Conservation (phyloP, 1,140 invertebrate genomes). For the Orius insidiosus region DNA sequence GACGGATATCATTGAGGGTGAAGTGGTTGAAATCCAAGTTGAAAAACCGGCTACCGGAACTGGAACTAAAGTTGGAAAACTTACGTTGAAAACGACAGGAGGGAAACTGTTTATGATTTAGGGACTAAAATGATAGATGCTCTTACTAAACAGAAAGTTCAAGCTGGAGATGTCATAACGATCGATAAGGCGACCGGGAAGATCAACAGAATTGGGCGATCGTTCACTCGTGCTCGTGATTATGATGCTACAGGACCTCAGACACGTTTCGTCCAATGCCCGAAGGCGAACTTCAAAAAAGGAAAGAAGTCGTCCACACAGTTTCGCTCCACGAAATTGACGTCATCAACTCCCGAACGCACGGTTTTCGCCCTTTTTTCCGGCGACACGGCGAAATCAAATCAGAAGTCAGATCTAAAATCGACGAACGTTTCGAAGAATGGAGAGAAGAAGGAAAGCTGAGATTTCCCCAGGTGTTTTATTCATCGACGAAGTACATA, state of each 20-base stretch:
- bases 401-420: conserved; percentile 91
- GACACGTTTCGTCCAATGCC: conserved; percentile 87
- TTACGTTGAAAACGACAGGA: conserved; percentile 96
- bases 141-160: conserved; percentile 91
- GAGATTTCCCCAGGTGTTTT: conserved; percentile 93
- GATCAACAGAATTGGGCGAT: conserved; percentile 85
- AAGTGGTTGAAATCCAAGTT: conserved; percentile 95
- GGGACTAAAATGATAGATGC: conserved; percentile 98
- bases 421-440: conserved; percentile 94
- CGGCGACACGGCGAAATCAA: conserved; percentile 99
- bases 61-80: conserved; percentile 73
- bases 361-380: conserved; percentile 98
- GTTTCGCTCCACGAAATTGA: conserved; percentile 98
- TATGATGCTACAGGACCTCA: conserved; percentile 94
- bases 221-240: conserved; percentile 87
- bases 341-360: conserved; percentile 92
- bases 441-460: conserved; percentile 97
- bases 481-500: conserved; percentile 88
- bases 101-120: conserved; percentile 98
- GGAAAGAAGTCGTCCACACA: conserved; percentile 96
- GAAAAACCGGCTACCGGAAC: conserved; percentile 82
- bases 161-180: conserved; percentile 89
- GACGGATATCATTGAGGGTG: conserved; percentile 96
- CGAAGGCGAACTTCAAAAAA: conserved; percentile 93
- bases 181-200: conserved; percentile 97